These are phyloP conservation scores for Burhinus bistriatus DNA, from an alignment of 2,113 vertebrate species.

Conservation along the genomic window DNA sequence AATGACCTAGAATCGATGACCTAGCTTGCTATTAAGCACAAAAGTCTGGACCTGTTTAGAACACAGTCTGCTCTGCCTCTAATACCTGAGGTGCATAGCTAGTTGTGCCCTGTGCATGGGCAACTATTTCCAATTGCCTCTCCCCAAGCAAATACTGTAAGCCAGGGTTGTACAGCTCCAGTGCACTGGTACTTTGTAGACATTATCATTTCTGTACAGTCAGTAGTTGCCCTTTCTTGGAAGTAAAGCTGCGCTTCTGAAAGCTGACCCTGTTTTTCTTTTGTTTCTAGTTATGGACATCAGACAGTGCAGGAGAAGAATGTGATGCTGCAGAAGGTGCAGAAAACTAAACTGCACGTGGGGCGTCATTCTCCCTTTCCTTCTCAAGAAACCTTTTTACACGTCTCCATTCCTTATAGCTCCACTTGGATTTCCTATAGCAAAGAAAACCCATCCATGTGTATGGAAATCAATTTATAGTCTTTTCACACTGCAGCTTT, in stretches of 20 bases:
- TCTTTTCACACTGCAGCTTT: slow-evolving; percentile 88
- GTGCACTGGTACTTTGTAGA: neutral
- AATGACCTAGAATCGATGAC: neutral
- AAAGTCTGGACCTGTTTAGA: neutral
- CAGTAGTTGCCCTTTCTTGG: neutral
- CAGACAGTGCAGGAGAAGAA: slow-evolving; percentile 90
- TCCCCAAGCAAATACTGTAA: neutral
- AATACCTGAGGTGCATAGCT: neutral
- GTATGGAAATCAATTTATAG: slow-evolving; percentile 84
- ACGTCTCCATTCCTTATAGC: slow-evolving; percentile 93
- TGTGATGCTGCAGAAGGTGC: slow-evolving; percentile 84
- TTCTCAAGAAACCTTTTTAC: slow-evolving; percentile 87
- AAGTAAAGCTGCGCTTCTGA: neutral
- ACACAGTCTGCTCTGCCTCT: neutral
- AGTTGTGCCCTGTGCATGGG: neutral
- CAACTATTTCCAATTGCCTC: neutral
- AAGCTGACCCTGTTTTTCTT: neutral
- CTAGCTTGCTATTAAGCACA: neutral
- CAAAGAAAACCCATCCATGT: slow-evolving; percentile 83
- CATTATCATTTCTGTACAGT: neutral
- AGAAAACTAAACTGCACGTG: slow-evolving; percentile 80
- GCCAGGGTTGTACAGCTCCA: neutral
- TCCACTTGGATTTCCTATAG: slow-evolving; percentile 89
- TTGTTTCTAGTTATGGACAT: slow-evolving; percentile 91
- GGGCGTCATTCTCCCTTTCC: slow-evolving; percentile 71